Evolutionary conservation across 2,888 invertebrate species (phyloP), one percentile per base, ranked within the genome.

Genomic region (Molanna angustata): DNA sequence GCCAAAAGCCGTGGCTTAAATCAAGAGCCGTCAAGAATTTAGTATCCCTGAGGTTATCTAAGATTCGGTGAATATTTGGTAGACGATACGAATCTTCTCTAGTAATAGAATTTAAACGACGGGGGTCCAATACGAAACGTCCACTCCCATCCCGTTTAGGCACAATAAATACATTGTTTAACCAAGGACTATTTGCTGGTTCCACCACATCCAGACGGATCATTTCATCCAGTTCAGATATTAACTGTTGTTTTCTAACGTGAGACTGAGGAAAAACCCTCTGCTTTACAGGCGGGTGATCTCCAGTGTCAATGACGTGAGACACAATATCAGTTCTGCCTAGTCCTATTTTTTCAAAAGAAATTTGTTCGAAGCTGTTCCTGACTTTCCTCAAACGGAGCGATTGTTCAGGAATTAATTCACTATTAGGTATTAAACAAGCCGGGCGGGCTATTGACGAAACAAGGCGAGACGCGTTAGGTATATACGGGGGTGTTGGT

Each of bases 51-150:
- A 47, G 39, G 11, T 32, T 19, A 9, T 21, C 40, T 20, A 47
- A 20, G 2, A 41, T 21, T 1, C 20, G 27, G 20, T 39, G 14
- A 7, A 41, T 42, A 9, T 49, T 13, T 3, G 52, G 52, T n/a
- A 47, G 37, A 4, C 27, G 21, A 31, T 52, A 52, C 9, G 48
- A 31, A 9, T 54, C 49, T 19, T 3, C 16, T 19, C 18, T 41
- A 16, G 35, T 35, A 14, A 35, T 35, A 6, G 7, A 39, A 54
- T 61, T 60, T 33, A 63, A 44, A 20, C 50, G 47, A 2, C 61
- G 60, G 37, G 56, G 63, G 40, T 62, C 62, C 1, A 61, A 57
- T 31, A 59, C 59, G 39, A 63, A 62, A 2, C 62, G 49, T 13
- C 32, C 47, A 9, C 16, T 32, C 1, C 60, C 61, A 32, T 62